phyloP scores from a whole-genome alignment of 2,888 invertebrate species.

The Tiliacea aurago region DNA sequence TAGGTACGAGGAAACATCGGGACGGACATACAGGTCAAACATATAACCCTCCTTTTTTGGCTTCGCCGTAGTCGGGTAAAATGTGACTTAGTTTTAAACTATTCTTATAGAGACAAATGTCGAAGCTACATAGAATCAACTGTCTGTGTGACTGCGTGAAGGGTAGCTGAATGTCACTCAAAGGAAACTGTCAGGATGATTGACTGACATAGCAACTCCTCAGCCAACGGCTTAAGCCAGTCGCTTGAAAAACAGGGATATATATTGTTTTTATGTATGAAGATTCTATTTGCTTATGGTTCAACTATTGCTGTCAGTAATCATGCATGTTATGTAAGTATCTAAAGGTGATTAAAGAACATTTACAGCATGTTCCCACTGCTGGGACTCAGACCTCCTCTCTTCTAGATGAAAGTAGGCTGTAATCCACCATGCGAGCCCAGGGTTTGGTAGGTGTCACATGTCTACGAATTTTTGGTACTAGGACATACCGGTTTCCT shows the following conservation, averaged over 20 bases:
- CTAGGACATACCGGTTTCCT: too few species aligned
- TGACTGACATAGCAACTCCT: slow-evolving; percentile 18
- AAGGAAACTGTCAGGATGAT: background rate
- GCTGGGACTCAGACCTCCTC: too few species aligned
- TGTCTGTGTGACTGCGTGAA: too few species aligned
- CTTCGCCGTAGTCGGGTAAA: too few species aligned
- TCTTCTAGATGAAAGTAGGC: too few species aligned
- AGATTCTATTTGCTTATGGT: background rate
- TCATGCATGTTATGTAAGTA: background rate
- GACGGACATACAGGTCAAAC: too few species aligned
- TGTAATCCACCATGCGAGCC: too few species aligned
- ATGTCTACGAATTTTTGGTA: too few species aligned
- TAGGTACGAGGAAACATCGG: too few species aligned
- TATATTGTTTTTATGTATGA: background rate
- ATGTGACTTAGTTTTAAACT: background rate
- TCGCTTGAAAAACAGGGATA: background rate
- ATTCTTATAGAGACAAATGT: background rate
- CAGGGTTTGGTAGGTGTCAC: too few species aligned
- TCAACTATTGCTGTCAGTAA: background rate
- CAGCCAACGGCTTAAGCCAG: background rate
- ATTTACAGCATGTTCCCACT: too few species aligned
- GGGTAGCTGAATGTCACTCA: slow-evolving; percentile 7
- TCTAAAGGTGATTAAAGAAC: background rate
- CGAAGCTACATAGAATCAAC: background rate
- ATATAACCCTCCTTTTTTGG: too few species aligned